Percentiles rank a stretch among this genome's conserved stretches.
phyloP scores from a whole-genome alignment of 2,113 vertebrate genomes.

The Cisticola juncidis region DNA sequence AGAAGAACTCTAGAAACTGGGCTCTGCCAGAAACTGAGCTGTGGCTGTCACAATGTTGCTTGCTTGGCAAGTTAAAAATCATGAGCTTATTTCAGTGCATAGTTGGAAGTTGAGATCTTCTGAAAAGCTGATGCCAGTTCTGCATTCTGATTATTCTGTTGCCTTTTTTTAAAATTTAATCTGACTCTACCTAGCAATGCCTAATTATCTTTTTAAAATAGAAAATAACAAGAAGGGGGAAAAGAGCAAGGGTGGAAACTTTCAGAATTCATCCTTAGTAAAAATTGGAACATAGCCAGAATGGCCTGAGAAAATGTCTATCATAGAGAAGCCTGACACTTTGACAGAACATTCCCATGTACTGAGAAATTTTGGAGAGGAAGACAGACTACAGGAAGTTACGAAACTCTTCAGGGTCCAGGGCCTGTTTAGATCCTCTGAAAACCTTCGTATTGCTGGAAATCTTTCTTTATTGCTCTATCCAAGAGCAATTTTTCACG shows the following conservation, averaged over 20 bases:
- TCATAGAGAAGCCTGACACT: neutral
- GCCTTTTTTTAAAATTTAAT: neutral
- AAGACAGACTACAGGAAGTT: neutral
- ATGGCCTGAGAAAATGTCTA: neutral
- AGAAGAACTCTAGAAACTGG: neutral
- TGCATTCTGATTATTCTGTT: neutral
- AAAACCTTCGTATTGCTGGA: neutral
- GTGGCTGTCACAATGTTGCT: neutral
- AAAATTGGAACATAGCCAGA: neutral
- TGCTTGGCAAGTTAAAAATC: neutral
- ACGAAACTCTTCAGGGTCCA: neutral
- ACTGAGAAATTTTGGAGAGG: neutral
- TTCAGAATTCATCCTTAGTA: neutral
- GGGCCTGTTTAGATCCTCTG: neutral
- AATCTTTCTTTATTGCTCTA: neutral
- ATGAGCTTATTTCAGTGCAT: neutral
- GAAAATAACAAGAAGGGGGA: accelerated
- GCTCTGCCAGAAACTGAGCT: neutral
- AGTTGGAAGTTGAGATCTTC: neutral
- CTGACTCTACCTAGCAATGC: neutral
- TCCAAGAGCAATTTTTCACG: neutral
- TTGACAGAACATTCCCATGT: neutral
- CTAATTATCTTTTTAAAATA: neutral
- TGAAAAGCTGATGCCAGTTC: neutral
- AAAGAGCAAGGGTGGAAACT: neutral